These are phyloP conservation scores for Neodiprion fabricii DNA, from an alignment of 1,140 invertebrate species.

Conservation along the genomic window DNA sequence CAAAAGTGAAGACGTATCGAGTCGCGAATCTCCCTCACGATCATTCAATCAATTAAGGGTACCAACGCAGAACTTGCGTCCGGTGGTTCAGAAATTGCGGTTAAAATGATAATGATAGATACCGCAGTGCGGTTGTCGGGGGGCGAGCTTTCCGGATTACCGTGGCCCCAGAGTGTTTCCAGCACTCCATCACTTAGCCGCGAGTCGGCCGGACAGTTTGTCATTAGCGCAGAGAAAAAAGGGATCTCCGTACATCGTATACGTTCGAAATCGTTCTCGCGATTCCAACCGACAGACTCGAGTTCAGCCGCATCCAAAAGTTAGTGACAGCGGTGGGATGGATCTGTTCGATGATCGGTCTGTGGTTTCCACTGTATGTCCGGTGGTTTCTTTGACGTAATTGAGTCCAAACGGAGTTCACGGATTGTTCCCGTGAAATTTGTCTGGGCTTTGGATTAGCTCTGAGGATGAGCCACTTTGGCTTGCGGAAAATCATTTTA, in stretches of 20 bases:
- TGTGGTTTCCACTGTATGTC: no score
- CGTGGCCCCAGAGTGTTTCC: not conserved
- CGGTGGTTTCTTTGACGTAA: no score
- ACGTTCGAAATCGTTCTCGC: not conserved
- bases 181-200: slow-evolving; percentile 46
- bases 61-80: not conserved
- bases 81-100: slow-evolving; percentile 8
- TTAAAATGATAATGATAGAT: slow-evolving; percentile 37
- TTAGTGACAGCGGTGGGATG: no score
- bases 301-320: no score
- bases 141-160: not conserved
- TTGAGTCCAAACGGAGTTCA: no score
- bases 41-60: slow-evolving; percentile 12
- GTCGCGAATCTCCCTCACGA: not conserved
- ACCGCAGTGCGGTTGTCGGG: not conserved
- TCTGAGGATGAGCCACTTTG: no score
- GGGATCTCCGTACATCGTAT: not conserved
- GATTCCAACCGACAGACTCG: not conserved
- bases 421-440: no score
- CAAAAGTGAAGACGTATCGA: not conserved
- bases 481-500: no score
- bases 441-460: no score
- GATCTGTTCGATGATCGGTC: no score
- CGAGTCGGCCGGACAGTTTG: slow-evolving; percentile 39
- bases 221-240: slow-evolving; percentile 11